Base-by-base conservation (phyloP, 1,140 invertebrate species). In the Leptinotarsa texana region DNA sequence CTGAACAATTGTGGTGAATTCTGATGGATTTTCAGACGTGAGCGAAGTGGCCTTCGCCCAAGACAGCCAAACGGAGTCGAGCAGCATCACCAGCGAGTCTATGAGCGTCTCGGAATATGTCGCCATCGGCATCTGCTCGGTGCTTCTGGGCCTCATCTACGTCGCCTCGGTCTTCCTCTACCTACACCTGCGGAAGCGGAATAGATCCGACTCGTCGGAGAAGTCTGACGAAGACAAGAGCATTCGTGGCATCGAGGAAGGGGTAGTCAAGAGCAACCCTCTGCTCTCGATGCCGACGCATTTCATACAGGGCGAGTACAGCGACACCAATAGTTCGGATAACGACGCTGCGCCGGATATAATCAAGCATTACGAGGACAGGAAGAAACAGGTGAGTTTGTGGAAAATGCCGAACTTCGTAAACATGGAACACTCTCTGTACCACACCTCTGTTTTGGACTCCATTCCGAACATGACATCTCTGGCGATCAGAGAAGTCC, bases 121-220 rank as follows among this genome's bases (percentile, higher is more conserved):
- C 1, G 93, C 93, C 0, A 94, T 96, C 63, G 94, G 92, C 13
- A 88, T 95, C 13, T 93, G 93, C 77, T 93, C 93, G 1, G 86
- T 95, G 48, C 86, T 95, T 3, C 86, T 96, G 4, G 94, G 93
- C 0, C 85, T 96, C 15, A 93, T 95, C 77, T 96, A 96, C 80
- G 90, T 95, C 3, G 91, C 93, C 0, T 94, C 93, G 15, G 91
- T 96, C 5, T 92, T 94, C 22, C 86, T 95, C 0, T 96, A 94
- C 81, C 83, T 96, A 8, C 92, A 94, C 79, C 89, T 93, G 74
- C 71, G 80, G 73, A 75, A 84, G 79, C n/a, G 81, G 74, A 42
- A 83, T 79, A 69, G 81, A 66, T 4, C 27, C 13, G 77, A 77
- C 69, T 22, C 82, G 0, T 68, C 82, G 5, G 80, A 82, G 78